phyloP scores from a whole-genome alignment of 2,888 invertebrate species.

The Ochropacha duplaris region DNA sequence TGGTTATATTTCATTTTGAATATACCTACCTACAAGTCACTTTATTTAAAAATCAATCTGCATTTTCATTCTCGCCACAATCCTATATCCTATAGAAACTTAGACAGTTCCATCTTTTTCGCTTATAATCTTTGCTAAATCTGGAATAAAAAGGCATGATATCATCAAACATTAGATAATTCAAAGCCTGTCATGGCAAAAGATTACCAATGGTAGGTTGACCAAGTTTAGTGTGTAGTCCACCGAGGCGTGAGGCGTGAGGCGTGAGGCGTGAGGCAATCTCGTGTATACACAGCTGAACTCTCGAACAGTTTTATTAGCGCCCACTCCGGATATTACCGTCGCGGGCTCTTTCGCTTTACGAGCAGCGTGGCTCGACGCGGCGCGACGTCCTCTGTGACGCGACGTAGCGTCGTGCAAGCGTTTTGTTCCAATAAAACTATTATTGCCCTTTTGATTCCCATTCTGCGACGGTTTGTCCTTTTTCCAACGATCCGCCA shows the following conservation, averaged over 20 bases:
- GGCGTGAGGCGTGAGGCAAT: not conserved
- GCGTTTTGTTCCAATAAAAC: slow-evolving; percentile 1
- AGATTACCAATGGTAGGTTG: not conserved
- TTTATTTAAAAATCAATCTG: no score
- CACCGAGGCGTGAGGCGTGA: not conserved
- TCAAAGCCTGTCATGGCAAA: no score
- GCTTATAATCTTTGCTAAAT: no score
- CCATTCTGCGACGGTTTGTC: not conserved
- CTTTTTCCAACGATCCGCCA: not conserved
- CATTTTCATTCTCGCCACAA: no score
- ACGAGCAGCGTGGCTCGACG: not conserved
- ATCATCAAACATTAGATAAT: no score
- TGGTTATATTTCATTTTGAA: no score
- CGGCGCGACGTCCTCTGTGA: not conserved
- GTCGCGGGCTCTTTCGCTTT: not conserved
- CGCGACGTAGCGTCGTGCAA: not conserved
- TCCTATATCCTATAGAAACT: no score
- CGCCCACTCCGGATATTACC: not conserved
- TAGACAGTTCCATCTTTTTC: no score
- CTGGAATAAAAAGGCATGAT: no score
- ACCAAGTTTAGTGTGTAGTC: not conserved
- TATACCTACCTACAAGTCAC: no score
- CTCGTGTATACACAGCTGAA: not conserved
- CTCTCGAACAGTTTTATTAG: not conserved
- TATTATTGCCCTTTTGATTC: not conserved